A percentile compares a stretch with the other conserved stretches of the same genome.
These are phyloP conservation scores for Polydrusus pterygomalis DNA, from an alignment of 2,888 invertebrate genomes.

Conservation along the genomic window DNA sequence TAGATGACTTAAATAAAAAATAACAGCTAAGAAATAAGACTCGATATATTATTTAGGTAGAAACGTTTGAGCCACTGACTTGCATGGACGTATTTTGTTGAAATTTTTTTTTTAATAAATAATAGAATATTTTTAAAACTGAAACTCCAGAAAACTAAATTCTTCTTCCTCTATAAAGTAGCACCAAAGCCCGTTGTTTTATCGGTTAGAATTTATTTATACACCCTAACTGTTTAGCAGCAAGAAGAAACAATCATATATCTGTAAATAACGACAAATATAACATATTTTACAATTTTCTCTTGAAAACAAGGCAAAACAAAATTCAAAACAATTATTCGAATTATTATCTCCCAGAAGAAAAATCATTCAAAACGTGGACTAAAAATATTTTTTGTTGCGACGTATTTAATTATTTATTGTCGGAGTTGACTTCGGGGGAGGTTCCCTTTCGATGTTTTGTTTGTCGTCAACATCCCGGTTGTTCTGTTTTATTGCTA, in stretches of 20 bases:
- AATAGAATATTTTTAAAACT: no score
- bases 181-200: background rate
- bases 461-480: constrained; percentile 31
- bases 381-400: constrained; percentile 21
- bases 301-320: background rate
- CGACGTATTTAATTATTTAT: constrained; percentile 37
- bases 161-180: no score
- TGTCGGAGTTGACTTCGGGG: constrained; percentile 32
- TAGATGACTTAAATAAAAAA: no score
- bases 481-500: constrained; percentile 24
- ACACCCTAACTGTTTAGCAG: background rate
- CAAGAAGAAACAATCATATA: background rate
- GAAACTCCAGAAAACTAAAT: no score
- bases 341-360: constrained; percentile 8
- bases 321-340: constrained; percentile 25
- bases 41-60: no score
- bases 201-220: background rate
- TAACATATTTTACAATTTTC: background rate
- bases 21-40: no score
- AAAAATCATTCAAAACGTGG: constrained; percentile 21
- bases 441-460: constrained; percentile 35
- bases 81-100: no score
- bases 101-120: no score
- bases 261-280: background rate
- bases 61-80: no score